phyloP scores from a whole-genome alignment of 2,888 invertebrate genomes.

The Exephanes ischioxanthus region DNA sequence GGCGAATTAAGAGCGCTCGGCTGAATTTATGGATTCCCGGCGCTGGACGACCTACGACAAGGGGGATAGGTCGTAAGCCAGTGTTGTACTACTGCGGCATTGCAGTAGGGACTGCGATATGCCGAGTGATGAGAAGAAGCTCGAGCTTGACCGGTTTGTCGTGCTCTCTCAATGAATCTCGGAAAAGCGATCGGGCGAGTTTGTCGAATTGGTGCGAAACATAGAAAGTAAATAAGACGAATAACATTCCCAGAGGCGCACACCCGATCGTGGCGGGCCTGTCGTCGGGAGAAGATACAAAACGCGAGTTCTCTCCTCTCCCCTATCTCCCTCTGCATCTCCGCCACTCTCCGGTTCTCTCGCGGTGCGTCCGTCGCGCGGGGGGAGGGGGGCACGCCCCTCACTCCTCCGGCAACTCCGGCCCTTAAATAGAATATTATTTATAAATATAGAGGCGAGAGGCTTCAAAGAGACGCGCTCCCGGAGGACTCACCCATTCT shows the following conservation, averaged over 20 bases:
- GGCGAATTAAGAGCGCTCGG: no score
- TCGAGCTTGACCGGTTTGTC: neutral
- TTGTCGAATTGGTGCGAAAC: neutral
- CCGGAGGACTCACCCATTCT: slow-evolving; percentile 68
- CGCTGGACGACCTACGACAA: slow-evolving; percentile 20
- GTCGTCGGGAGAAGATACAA: slow-evolving; percentile 28
- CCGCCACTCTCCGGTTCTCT: neutral
- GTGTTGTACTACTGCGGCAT: neutral
- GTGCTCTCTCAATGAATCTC: neutral
- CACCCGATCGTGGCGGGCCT: neutral
- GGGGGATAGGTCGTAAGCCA: neutral
- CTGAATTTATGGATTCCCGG: slow-evolving; percentile 6
- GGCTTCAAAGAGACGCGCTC: slow-evolving; percentile 34
- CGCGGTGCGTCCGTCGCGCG: slow-evolving; percentile 15
- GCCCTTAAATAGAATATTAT: slow-evolving; percentile 74
- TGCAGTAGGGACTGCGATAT: neutral
- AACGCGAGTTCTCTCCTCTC: slow-evolving; percentile 49
- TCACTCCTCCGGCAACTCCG: slow-evolving; percentile 37
- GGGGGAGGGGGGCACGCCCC: slow-evolving; percentile 56
- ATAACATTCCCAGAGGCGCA: neutral
- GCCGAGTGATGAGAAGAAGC: neutral
- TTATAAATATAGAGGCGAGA: slow-evolving; percentile 73
- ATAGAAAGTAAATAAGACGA: neutral
- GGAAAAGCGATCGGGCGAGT: neutral
- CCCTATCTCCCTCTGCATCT: slow-evolving; percentile 19